Conservation (phyloP, 2,113 vertebrate species). For the Pitta sordida region DNA sequence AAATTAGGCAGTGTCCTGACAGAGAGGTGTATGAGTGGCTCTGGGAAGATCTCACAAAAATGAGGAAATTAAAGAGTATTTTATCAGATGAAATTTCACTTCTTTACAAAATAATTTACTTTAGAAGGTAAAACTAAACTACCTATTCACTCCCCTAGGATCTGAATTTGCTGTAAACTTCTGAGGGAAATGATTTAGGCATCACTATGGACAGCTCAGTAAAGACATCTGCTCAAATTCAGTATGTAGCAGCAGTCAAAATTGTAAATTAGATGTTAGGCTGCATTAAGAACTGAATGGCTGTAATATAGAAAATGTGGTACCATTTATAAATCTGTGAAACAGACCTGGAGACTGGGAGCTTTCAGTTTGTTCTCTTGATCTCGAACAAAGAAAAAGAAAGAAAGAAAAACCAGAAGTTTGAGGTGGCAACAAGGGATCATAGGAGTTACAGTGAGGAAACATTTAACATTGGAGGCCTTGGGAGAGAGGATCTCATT, state of each 20-base stretch:
- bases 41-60: background rate
- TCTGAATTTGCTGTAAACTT: background rate
- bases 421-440: background rate
- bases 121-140: background rate
- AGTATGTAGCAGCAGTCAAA: conserved; percentile 32
- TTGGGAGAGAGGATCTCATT: conserved; percentile 6
- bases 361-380: conserved; percentile 35
- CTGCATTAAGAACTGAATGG: conserved; percentile 39
- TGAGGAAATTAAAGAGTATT: background rate
- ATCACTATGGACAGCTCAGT: background rate
- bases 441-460: conserved; percentile 15
- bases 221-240: conserved; percentile 56
- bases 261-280: conserved; percentile 60
- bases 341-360: background rate
- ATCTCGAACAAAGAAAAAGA: conserved; percentile 7
- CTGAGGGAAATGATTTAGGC: background rate
- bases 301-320: conserved; percentile 41
- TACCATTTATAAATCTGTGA: conserved; percentile 49
- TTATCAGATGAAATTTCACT: background rate
- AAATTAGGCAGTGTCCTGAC: background rate
- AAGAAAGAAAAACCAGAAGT: background rate
- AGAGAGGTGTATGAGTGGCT: background rate
- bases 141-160: background rate
- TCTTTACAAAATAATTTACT: background rate
- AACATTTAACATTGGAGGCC: background rate